A percentile compares a stretch with the other conserved stretches of the same genome.
These are phyloP conservation scores for Syngnathoides biaculeatus DNA, from an alignment of 2,113 vertebrate species.

Conservation along the genomic window DNA sequence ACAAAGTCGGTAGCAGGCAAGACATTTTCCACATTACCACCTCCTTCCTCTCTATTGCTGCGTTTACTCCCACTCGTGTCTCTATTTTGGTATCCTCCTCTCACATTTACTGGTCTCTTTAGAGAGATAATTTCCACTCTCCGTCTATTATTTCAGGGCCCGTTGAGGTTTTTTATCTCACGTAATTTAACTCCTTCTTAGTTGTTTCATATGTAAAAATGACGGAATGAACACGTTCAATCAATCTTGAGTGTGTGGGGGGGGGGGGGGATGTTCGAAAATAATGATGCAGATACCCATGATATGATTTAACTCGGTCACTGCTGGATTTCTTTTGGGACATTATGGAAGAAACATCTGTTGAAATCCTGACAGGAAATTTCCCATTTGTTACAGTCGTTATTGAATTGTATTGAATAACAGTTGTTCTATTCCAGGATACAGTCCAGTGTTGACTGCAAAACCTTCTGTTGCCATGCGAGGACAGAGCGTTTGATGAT, in stretches of 20 bases:
- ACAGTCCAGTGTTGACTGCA: not conserved
- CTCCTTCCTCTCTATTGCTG: conserved; percentile 31
- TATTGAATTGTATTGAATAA: not conserved
- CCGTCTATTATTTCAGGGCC: conserved; percentile 9
- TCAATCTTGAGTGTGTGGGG: not conserved
- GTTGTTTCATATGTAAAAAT: not conserved
- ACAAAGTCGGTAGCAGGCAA: conserved; percentile 51
- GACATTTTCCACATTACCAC: conserved; percentile 62
- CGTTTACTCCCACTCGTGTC: conserved; percentile 27
- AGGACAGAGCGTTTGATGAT: not conserved
- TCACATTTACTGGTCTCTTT: conserved; percentile 10
- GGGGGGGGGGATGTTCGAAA: too few species aligned
- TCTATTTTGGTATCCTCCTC: conserved; percentile 25
- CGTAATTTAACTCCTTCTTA: not conserved
- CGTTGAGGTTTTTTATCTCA: conserved; percentile 17
- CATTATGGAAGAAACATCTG: conserved; percentile 5
- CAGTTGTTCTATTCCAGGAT: conserved; percentile 6
- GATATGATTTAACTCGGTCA: not conserved
- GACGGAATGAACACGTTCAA: not conserved
- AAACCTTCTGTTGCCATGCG: conserved; percentile 2
- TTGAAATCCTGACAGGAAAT: not conserved
- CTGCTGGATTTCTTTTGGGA: not conserved
- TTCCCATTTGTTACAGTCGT: not conserved
- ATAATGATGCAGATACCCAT: not conserved
- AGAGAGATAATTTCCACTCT: conserved; percentile 9